Evolutionary conservation across 2,113 vertebrate genomes (phyloP), one percentile per base, ranked within the genome.

Genomic region (Phalacrocorax pelagicus): DNA sequence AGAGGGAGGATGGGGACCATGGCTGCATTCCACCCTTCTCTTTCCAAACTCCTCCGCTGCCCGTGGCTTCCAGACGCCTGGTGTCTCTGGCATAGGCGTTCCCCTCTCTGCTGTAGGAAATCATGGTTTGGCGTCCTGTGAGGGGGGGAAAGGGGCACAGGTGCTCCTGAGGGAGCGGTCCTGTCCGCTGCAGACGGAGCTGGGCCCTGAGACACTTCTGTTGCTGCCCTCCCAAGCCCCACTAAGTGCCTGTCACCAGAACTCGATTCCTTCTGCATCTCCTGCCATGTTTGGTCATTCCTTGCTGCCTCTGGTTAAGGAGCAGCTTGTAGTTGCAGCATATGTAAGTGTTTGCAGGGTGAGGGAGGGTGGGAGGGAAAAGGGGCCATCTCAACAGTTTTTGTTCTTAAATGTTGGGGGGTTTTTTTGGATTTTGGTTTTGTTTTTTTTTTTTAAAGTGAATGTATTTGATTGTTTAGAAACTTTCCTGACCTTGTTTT

Each of bases 221-320:
- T 84, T 65, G 90, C 94, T 89, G 96, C 94, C 95, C 96, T 94
- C 88, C 94, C 70, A 90, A 96, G 88, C 95, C 97, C 95, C 92
- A 96, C 95, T 95, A 98, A 98, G 97, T 98, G 96, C 97, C 97
- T 98, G 96, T 96, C 96, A 97, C 97, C 95, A 90, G 91, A 94
- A 96, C 92, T 96, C 84, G 4, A 86, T 94, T 95, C 95, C 96
- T 96, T 96, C 90, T 96, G 94, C 95, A 92, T 92, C 89, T 88
- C 88, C 94, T 96, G 90, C 86, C 75, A 32, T 91, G 90, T 94
- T 92, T 78, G 96, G 94, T 96, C 96, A 93, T 96, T 96, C 96
- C 92, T 94, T 0, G 71, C 82, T 94, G 88, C 80, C 70, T 96
- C 94, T 51, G 0, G 11, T 66, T 63, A 21, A 70, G 94, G 93